Percentiles rank a stretch among this genome's conserved stretches.
Conservation (phyloP, 2,113 vertebrate species). For the Podarcis raffonei region DNA sequence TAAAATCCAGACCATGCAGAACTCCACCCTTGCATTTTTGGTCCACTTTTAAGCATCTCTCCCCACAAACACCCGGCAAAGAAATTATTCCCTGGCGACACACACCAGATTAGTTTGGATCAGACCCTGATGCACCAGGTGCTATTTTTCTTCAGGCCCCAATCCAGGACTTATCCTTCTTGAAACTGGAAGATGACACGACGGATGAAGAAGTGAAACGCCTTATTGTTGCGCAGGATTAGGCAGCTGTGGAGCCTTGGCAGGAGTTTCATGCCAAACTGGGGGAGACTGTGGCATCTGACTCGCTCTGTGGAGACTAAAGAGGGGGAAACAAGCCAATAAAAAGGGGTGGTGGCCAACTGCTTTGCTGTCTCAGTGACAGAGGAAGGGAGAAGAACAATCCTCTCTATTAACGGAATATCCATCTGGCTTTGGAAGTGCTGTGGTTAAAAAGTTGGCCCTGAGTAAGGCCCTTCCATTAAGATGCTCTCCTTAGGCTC, state of each 20-base stretch:
- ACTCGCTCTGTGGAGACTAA: slow-evolving; percentile 19
- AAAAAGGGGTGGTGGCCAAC: not conserved
- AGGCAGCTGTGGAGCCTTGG: not conserved
- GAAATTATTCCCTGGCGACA: not conserved
- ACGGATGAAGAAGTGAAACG: not conserved
- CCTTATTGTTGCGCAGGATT: slow-evolving; percentile 8
- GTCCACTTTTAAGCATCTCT: not conserved
- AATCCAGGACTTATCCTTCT: not conserved
- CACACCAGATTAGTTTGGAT: not conserved
- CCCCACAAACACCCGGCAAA: not conserved
- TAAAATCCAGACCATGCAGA: not conserved
- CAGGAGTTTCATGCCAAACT: slow-evolving; percentile 16
- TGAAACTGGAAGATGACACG: not conserved
- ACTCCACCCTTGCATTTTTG: no score
- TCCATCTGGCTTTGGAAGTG: slow-evolving; percentile 20
- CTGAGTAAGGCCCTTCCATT: not conserved
- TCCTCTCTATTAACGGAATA: slow-evolving; percentile 20
- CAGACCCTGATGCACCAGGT: no score
- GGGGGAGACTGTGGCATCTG: slow-evolving; percentile 43
- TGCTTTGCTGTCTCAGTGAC: not conserved
- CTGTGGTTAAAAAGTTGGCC: slow-evolving; percentile 19
- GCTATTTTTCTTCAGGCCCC: not conserved
- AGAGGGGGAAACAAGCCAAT: slow-evolving; percentile 7
- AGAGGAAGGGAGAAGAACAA: not conserved
- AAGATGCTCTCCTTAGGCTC: not conserved